phyloP scores from a whole-genome alignment of 30 jellyfish, hydroid and myxozoan genomes.

The Rhopilema esculentum region DNA sequence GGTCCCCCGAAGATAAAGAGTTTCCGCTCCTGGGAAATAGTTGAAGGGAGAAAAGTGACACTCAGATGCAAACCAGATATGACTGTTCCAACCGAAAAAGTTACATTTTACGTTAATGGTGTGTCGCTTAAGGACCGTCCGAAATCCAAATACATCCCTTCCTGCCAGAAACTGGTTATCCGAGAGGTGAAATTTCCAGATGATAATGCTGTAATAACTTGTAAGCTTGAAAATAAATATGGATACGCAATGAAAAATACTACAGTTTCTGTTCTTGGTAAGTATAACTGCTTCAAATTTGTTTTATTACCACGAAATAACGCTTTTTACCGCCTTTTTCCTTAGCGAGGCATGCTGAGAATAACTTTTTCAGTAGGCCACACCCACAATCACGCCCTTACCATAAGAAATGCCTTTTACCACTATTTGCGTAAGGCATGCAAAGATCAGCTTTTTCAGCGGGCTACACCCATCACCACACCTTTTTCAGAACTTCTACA shows the following conservation, averaged over 20 bases:
- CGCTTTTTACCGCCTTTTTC: too few species aligned
- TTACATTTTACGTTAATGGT: slow-evolving; percentile 53
- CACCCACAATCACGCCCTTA: too few species aligned
- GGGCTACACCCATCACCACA: too few species aligned
- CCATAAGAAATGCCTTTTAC: too few species aligned
- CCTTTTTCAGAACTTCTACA: too few species aligned
- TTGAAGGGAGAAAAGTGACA: slow-evolving; percentile 37
- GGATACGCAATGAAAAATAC: slow-evolving; percentile 74
- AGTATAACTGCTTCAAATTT: background rate
- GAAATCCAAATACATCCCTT: slow-evolving; percentile 11
- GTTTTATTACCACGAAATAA: too few species aligned
- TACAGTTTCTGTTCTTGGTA: slow-evolving; percentile 68
- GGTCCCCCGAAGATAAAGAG: slow-evolving; percentile 27
- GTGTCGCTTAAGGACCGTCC: slow-evolving; percentile 16
- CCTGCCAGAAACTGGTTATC: slow-evolving; percentile 57
- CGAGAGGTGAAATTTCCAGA: slow-evolving; percentile 70
- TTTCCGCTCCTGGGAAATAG: slow-evolving; percentile 11
- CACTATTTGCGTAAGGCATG: too few species aligned
- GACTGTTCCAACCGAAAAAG: slow-evolving; percentile 34
- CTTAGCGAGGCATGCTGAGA: too few species aligned
- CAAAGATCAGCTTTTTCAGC: too few species aligned
- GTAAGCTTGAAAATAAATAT: slow-evolving; percentile 68
- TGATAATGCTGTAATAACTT: slow-evolving; percentile 65
- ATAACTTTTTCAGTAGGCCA: too few species aligned
- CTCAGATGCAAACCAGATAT: slow-evolving; percentile 39